Conservation (phyloP, 2,113 vertebrate genomes). For the Amphiprion percula region DNA sequence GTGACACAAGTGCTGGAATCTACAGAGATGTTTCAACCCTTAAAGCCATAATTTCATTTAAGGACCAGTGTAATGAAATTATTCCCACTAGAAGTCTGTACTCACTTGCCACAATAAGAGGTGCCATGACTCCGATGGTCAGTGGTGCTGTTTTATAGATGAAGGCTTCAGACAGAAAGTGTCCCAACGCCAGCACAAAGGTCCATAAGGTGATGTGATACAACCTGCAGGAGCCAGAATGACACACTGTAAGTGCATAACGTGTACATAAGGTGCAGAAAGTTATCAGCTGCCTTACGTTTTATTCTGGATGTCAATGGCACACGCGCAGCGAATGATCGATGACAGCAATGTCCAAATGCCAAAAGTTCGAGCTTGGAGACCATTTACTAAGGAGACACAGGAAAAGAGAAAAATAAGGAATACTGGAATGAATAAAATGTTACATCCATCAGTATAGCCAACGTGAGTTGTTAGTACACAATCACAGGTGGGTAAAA, state of each 20-base stretch:
- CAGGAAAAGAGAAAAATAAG: conserved; percentile 21
- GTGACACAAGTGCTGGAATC: neutral
- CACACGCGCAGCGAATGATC: conserved; percentile 93
- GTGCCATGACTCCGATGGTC: conserved; percentile 94
- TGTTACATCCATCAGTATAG: neutral
- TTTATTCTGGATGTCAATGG: conserved; percentile 95
- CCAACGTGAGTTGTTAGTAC: neutral
- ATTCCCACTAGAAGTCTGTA: neutral
- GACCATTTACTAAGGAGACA: conserved; percentile 90
- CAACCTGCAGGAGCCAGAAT: conserved; percentile 82
- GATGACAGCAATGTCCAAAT: conserved; percentile 97
- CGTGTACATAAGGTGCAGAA: conserved; percentile 1
- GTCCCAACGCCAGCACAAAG: conserved; percentile 93
- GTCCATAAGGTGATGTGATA: conserved; percentile 96
- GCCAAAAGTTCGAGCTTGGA: conserved; percentile 96
- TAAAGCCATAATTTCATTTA: no score
- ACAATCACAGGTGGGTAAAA: neutral
- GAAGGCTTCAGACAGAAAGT: conserved; percentile 94
- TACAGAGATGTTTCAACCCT: no score
- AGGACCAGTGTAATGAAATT: no score
- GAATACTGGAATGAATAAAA: neutral
- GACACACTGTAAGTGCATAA: neutral
- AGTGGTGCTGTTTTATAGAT: conserved; percentile 93
- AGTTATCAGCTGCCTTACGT: conserved; percentile 83
- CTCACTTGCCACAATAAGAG: conserved; percentile 92